Conservation (phyloP, 2,113 vertebrate species). For the Muntiacus muntjak region DNA sequence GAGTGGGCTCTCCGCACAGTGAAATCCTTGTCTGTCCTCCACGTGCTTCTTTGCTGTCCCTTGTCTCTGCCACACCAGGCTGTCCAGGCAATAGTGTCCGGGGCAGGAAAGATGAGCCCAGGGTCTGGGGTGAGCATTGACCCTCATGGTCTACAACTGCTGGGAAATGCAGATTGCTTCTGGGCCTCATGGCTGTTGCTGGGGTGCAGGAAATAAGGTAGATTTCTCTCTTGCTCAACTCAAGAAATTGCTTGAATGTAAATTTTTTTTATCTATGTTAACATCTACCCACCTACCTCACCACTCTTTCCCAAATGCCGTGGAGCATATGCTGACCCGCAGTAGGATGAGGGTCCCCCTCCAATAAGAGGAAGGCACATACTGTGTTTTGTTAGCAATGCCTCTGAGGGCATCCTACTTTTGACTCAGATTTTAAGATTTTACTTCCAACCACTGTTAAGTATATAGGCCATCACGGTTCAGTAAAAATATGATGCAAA, state of each 20-base stretch:
- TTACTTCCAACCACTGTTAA: neutral
- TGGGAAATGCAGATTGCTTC: neutral
- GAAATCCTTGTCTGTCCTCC: neutral
- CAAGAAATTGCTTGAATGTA: neutral
- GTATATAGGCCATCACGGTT: neutral
- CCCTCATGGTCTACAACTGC: fast-evolving
- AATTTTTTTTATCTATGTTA: neutral
- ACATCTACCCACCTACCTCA: neutral
- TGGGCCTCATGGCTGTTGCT: neutral
- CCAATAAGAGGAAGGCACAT: neutral
- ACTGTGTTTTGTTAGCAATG: neutral
- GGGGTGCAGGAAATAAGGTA: neutral
- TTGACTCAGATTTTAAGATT: neutral
- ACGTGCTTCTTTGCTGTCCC: neutral
- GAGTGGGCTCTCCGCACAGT: fast-evolving
- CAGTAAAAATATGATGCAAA: neutral
- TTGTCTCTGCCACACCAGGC: neutral
- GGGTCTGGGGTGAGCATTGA: neutral
- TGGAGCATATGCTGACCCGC: neutral
- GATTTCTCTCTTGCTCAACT: neutral
- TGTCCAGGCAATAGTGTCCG: neutral
- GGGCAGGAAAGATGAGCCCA: neutral
- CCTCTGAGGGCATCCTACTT: neutral
- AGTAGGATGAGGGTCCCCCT: neutral
- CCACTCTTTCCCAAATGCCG: neutral